Conservation (phyloP, 2,888 invertebrate species). For the Nemurella pictetii region DNA sequence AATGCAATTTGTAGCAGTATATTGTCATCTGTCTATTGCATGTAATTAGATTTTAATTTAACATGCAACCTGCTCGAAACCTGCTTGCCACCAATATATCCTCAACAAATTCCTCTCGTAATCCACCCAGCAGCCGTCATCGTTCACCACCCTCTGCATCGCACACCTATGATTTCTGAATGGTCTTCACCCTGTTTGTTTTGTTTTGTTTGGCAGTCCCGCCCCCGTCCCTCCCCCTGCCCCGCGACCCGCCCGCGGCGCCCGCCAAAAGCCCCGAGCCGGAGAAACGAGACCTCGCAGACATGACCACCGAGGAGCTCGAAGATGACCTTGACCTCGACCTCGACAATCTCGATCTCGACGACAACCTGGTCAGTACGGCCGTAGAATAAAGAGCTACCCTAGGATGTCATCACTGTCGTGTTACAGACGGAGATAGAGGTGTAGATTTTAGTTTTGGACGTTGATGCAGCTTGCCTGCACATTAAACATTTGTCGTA, state of each 20-base stretch:
- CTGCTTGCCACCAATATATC: neutral
- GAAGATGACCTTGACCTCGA: slow-evolving; percentile 81
- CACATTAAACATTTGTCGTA: too few relatives aligned
- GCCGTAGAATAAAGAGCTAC: neutral
- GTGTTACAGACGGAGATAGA: too few relatives aligned
- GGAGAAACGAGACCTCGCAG: slow-evolving; percentile 24
- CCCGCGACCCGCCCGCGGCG: neutral
- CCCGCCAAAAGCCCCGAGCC: slow-evolving; percentile 16
- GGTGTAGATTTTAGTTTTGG: too few relatives aligned
- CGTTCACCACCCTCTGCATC: neutral
- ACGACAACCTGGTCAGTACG: slow-evolving; percentile 67
- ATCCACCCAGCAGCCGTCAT: neutral
- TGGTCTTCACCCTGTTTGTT: neutral
- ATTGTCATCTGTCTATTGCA: too few relatives aligned
- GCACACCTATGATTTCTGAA: neutral
- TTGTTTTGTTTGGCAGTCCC: slow-evolving; percentile 17
- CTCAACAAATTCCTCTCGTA: neutral
- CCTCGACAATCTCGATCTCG: slow-evolving; percentile 78
- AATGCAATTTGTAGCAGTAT: too few relatives aligned
- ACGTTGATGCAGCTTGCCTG: too few relatives aligned
- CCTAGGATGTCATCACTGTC: too few relatives aligned
- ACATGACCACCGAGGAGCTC: slow-evolving; percentile 47
- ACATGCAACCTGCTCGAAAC: too few relatives aligned
- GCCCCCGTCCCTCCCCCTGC: slow-evolving; percentile 3
- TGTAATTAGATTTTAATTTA: too few relatives aligned